Evolutionary conservation across 2,888 invertebrate species (phyloP).

Genomic region (Plagiodera versicolora): DNA sequence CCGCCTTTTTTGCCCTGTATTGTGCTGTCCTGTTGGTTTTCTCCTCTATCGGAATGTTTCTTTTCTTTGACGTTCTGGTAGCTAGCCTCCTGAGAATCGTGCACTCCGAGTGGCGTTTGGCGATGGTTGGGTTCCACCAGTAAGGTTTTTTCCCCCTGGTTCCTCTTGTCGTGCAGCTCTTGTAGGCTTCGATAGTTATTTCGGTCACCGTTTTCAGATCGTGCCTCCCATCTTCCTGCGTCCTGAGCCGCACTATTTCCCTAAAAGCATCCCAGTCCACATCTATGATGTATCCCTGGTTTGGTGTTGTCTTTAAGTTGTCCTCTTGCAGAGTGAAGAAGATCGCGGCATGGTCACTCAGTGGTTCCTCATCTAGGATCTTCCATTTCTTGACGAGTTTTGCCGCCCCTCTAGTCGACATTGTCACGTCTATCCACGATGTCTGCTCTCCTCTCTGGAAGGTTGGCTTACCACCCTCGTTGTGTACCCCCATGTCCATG

Average conservation of each 20-base stretch:
- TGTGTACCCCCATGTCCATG: not conserved
- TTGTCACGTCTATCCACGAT: conserved; percentile 5
- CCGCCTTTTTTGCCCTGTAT: not conserved
- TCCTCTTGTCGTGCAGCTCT: too few relatives aligned
- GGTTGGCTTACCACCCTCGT: not conserved
- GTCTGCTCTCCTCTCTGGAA: not conserved
- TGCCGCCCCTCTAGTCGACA: not conserved
- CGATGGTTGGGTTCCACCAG: not conserved
- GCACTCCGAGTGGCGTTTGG: not conserved
- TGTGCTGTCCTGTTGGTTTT: too few relatives aligned
- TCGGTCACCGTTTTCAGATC: too few relatives aligned
- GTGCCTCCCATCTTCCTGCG: too few relatives aligned
- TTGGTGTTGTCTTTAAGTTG: too few relatives aligned
- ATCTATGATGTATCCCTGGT: too few relatives aligned
- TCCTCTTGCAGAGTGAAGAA: too few relatives aligned
- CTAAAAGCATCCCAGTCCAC: not conserved
- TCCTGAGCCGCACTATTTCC: too few relatives aligned
- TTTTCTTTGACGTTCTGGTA: not conserved
- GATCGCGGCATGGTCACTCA: conserved; percentile 4
- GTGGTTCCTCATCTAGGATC: not conserved
- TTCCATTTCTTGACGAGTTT: not conserved
- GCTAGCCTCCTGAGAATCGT: not conserved
- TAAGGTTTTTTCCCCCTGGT: too few relatives aligned
- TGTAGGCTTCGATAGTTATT: not conserved
- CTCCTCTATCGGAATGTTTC: too few relatives aligned